These are phyloP conservation scores for Prionchulus punctatus DNA, from an alignment of 2,888 invertebrate genomes.

Conservation along the genomic window DNA sequence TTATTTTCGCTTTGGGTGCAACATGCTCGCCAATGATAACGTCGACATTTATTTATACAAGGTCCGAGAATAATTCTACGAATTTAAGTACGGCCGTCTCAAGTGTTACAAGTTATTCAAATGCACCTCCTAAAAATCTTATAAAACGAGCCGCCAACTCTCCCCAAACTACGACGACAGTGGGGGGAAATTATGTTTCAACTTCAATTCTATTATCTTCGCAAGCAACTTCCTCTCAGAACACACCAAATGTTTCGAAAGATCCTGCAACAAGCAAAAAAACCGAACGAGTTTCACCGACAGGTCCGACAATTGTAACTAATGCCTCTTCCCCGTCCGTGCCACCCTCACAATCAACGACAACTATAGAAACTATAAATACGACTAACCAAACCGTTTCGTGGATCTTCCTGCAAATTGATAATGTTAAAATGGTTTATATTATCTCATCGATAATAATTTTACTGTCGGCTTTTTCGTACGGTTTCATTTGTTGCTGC, in stretches of 20 bases:
- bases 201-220: too few species aligned
- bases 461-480: neutral
- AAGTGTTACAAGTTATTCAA: too few species aligned
- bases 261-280: neutral
- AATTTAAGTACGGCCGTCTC: too few species aligned
- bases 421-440: neutral
- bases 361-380: neutral
- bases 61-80: too few species aligned
- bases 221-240: neutral
- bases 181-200: too few species aligned
- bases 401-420: neutral
- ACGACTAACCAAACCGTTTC: neutral
- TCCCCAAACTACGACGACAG: too few species aligned
- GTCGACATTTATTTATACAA: neutral
- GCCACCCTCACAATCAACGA: neutral
- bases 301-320: neutral
- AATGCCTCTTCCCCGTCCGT: neutral
- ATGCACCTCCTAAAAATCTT: too few species aligned
- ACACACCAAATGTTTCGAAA: neutral
- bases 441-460: neutral
- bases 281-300: neutral
- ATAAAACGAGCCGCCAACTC: too few species aligned
- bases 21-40: neutral
- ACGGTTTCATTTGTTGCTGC: neutral
- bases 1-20: neutral